Evolutionary conservation across 2,113 vertebrate species (phyloP).

Genomic region (Zeus faber): DNA sequence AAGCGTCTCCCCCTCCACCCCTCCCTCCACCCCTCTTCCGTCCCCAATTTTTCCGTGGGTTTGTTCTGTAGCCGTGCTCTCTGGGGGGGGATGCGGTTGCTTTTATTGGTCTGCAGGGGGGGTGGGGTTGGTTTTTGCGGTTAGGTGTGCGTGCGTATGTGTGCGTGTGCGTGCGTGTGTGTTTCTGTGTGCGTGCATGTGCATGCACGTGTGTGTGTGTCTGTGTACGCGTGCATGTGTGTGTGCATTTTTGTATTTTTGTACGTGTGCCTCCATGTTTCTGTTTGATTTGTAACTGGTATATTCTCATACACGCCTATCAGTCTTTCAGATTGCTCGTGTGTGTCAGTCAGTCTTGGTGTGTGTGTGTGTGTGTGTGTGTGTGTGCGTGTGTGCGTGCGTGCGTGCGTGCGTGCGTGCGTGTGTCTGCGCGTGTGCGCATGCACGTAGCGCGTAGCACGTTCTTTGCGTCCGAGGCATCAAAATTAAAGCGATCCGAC

Average conservation of each 20-base stretch:
- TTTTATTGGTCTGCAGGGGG: slow-evolving; percentile 71
- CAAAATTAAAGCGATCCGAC: too few relatives aligned
- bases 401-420: slow-evolving; percentile 3
- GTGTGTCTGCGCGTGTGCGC: neutral
- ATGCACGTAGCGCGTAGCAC: too few relatives aligned
- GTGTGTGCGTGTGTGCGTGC: neutral
- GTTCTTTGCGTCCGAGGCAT: too few relatives aligned
- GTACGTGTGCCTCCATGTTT: neutral
- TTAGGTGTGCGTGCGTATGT: slow-evolving; percentile 38
- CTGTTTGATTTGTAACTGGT: too few relatives aligned
- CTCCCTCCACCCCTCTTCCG: slow-evolving; percentile 15
- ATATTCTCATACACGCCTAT: too few relatives aligned
- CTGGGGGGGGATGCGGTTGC: slow-evolving; percentile 42
- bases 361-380: neutral
- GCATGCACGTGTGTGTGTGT: neutral
- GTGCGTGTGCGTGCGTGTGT: slow-evolving; percentile 12
- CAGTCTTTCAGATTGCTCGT: too few relatives aligned
- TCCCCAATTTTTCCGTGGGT: slow-evolving; percentile 50
- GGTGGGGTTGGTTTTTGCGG: slow-evolving; percentile 50
- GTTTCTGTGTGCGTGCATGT: neutral
- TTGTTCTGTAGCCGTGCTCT: slow-evolving; percentile 50
- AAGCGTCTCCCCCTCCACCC: slow-evolving; percentile 39
- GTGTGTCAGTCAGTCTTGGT: neutral
- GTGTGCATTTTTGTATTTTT: neutral
- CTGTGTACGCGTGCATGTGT: neutral